Base-by-base conservation (phyloP, 2,888 invertebrate species). In the Hypena proboscidalis region DNA sequence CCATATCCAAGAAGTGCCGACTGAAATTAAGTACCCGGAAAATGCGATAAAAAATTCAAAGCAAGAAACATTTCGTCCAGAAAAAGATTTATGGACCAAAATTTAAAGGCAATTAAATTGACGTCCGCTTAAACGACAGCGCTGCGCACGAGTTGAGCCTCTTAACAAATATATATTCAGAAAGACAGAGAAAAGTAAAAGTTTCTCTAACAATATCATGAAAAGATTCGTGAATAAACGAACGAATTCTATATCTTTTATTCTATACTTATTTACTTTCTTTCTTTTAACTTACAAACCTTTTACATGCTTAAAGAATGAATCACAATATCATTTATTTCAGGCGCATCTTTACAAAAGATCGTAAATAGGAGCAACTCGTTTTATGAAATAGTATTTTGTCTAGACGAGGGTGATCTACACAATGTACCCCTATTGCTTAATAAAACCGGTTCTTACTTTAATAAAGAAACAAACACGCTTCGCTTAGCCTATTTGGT, bases 41-140 rank as follows among this genome's bases (percentile, higher is more conserved):
- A 67, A 53, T 43, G 15, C 19, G 32, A 50, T 41, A 42, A 48
- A 39, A 49, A 36, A 21, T 34, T 45, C 35, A 47, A 43, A 23
- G 33, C 36, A 25, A 22, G 29, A 26, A 23, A 45, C 40, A 37
- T 40, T 58, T 42, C 53, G 68, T 70, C 66, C 60, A 61, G 58
- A 52, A 59, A 57, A 63, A 71, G 71, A 81, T 80, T 77, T 77
- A 77, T 74, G 58, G 58, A 43, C 48, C 51, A 58, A 72, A 70
- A 74, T 77, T 74, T 73, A 72, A 75, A 67, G 71, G 56, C 64
- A 78, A 77, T 82, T 79, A 77, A 77, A 65, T 70, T 68, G 70
- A 73, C 70, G 58, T 53, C 45, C 38, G 56, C 52, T 68, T 62
- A 71, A 74, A 68, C 58, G 58, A 33, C n/a, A n/a, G n/a, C 15